A percentile compares a stretch with the other conserved stretches of the same genome.
phyloP scores from a whole-genome alignment of 1,140 invertebrate genomes.

The Diabrotica undecimpunctata region DNA sequence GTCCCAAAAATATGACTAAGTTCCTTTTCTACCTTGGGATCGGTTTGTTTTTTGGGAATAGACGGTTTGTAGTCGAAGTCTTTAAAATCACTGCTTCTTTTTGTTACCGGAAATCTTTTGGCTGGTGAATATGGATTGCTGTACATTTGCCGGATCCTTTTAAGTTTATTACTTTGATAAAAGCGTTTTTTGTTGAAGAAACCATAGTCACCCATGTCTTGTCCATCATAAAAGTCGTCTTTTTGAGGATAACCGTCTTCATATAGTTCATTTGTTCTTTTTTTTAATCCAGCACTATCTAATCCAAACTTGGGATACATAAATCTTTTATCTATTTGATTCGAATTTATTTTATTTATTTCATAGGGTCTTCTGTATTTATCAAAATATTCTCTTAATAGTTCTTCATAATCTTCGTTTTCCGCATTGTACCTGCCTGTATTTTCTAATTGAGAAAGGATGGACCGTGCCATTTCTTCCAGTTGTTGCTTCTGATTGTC shows the following conservation, averaged over 20 bases:
- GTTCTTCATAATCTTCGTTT: constrained; percentile 53
- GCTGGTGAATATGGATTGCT: constrained; percentile 18
- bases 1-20: constrained; percentile 53
- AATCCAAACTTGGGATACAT: constrained; percentile 38
- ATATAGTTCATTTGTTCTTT: constrained; percentile 20
- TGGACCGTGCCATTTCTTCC: constrained; percentile 55
- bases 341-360: constrained; percentile 13
- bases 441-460: constrained; percentile 52
- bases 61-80: constrained; percentile 36
- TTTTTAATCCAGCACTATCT: constrained; percentile 38
- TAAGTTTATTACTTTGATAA: constrained; percentile 17
- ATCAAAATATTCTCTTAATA: constrained; percentile 57
- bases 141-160: constrained; percentile 17
- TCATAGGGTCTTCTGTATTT: constrained; percentile 52
- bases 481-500: constrained; percentile 49
- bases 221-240: constrained; percentile 25
- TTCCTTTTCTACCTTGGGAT: constrained; percentile 53
- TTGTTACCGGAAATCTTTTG: constrained; percentile 63
- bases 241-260: constrained; percentile 21
- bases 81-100: constrained; percentile 52
- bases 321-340: constrained; percentile 23
- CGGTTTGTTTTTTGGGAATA: constrained; percentile 39
- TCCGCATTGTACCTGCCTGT: constrained; percentile 49
- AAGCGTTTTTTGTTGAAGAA: constrained; percentile 23
- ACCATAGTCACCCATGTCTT: constrained; percentile 22